Evolutionary conservation across 2,797 vertebrate species (phyloP).

Genomic region (Microctenopoma steveboyesi): DNA sequence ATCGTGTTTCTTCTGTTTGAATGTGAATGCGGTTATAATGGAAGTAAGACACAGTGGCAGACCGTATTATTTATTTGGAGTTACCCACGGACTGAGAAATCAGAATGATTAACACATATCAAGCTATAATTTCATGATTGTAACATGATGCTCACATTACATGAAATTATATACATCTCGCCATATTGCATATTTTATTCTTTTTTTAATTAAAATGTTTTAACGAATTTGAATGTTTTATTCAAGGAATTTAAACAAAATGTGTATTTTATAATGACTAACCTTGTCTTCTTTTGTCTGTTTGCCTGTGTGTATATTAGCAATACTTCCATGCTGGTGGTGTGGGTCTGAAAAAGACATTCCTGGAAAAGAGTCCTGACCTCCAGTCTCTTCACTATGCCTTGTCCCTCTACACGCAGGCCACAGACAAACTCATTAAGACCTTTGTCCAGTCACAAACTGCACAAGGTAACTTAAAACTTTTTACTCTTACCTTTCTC

Average conservation of each 20-base stretch:
- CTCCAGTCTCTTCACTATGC: constrained; percentile 95
- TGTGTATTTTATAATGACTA: neutral
- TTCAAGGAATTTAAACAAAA: too few relatives aligned
- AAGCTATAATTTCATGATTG: too few relatives aligned
- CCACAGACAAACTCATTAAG: constrained; percentile 97
- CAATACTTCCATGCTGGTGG: constrained; percentile 99
- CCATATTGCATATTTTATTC: too few relatives aligned
- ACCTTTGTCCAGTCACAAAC: constrained; percentile 98
- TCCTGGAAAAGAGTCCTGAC: constrained; percentile 98
- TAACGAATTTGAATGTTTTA: too few relatives aligned
- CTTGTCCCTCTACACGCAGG: constrained; percentile 97
- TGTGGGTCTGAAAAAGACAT: constrained; percentile 97
- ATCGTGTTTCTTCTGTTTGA: neutral
- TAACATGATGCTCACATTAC: too few relatives aligned
- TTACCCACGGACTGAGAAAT: too few relatives aligned
- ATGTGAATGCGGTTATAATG: too few relatives aligned
- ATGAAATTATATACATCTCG: too few relatives aligned
- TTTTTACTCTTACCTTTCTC: neutral
- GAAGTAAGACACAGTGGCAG: too few relatives aligned
- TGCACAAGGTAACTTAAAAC: constrained; percentile 87
- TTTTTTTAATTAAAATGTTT: too few relatives aligned
- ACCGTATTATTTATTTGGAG: too few relatives aligned
- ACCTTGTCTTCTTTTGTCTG: neutral
- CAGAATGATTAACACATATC: too few relatives aligned
- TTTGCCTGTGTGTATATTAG: constrained; percentile 71